A percentile compares a stretch with the other conserved stretches of the same genome.
Conservation (phyloP, 2,113 vertebrate genomes). For the Lepisosteus osseus region DNA sequence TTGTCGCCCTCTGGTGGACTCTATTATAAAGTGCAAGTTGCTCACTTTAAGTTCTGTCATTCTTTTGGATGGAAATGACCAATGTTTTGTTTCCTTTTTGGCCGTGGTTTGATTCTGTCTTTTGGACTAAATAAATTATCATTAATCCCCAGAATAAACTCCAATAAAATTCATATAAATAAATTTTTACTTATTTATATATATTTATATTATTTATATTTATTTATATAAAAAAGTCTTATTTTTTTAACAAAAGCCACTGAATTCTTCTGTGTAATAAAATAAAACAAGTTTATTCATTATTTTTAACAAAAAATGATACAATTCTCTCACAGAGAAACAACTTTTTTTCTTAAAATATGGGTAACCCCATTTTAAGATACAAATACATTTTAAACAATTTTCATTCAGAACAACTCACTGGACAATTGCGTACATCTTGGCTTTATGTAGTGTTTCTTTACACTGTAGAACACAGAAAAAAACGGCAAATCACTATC, state of each 20-base stretch:
- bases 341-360: slow-evolving; percentile 43
- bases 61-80: too few relatives aligned
- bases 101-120: too few relatives aligned
- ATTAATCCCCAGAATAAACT: too few relatives aligned
- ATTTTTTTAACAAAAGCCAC: background rate
- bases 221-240: too few relatives aligned
- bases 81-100: too few relatives aligned
- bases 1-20: too few relatives aligned
- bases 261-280: slow-evolving; percentile 32
- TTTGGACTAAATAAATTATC: too few relatives aligned
- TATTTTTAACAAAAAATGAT: slow-evolving; percentile 58
- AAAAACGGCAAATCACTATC: background rate
- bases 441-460: background rate
- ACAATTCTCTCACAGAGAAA: slow-evolving; percentile 69
- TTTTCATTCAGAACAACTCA: slow-evolving; percentile 49
- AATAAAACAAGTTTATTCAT: slow-evolving; percentile 45
- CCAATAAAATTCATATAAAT: too few relatives aligned
- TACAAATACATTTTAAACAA: slow-evolving; percentile 46
- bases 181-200: too few relatives aligned
- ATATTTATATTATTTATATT: too few relatives aligned
- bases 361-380: slow-evolving; percentile 47
- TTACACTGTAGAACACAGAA: background rate
- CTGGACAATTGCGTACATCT: slow-evolving; percentile 19
- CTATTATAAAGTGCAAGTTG: too few relatives aligned
- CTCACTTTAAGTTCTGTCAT: too few relatives aligned